phyloP scores from a whole-genome alignment of 2,113 vertebrate species.

The Corythornis cristatus region DNA sequence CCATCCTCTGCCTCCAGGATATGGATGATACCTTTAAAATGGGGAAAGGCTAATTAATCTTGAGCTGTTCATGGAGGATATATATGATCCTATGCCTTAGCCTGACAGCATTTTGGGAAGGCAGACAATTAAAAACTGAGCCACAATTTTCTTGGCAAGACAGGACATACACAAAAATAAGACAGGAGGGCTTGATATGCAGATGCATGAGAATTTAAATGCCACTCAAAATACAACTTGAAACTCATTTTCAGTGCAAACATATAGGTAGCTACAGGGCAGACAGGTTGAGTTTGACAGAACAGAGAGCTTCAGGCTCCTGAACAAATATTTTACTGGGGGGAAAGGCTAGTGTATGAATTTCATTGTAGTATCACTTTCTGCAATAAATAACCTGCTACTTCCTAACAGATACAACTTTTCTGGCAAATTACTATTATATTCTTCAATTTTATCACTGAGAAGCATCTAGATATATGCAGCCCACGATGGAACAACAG shows the following conservation, averaged over 20 bases:
- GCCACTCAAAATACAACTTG: not conserved
- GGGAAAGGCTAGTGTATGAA: not conserved
- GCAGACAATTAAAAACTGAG: conserved; percentile 18
- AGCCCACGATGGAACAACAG: not conserved
- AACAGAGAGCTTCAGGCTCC: not conserved
- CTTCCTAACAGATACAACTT: not conserved
- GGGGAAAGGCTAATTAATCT: conserved; percentile 71
- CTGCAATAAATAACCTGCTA: not conserved
- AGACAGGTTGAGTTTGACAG: not conserved
- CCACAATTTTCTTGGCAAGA: conserved; percentile 22
- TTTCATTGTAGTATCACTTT: not conserved
- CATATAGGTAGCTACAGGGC: not conserved
- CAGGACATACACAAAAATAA: not conserved
- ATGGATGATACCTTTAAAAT: conserved; percentile 64
- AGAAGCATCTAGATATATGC: not conserved
- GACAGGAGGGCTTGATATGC: not conserved
- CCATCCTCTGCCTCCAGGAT: conserved; percentile 50
- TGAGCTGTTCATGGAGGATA: conserved; percentile 29
- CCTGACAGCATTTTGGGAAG: conserved; percentile 23
- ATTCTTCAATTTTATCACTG: not conserved
- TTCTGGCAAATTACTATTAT: not conserved
- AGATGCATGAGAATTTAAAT: conserved; percentile 4
- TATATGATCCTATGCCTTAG: conserved; percentile 45
- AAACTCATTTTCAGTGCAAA: not conserved
- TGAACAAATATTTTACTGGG: not conserved